phyloP scores from a whole-genome alignment of 2,113 vertebrate species.

The Machaerirhynchus nigripectus region DNA sequence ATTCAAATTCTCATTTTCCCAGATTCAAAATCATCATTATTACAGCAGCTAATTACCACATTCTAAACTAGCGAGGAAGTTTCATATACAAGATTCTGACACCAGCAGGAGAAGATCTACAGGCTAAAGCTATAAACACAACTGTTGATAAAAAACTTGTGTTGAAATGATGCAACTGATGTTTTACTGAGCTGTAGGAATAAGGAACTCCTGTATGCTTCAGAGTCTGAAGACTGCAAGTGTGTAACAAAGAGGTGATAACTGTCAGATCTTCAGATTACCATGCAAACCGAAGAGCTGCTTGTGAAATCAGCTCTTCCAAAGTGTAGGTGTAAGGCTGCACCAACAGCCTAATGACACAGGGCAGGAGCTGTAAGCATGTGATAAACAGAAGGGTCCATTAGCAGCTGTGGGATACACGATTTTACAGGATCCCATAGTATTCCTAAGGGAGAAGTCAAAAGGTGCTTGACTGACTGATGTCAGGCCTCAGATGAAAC shows the following conservation, averaged over 20 bases:
- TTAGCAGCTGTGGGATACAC: background rate
- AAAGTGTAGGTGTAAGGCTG: background rate
- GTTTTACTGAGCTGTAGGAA: background rate
- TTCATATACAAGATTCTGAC: background rate
- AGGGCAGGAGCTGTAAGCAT: background rate
- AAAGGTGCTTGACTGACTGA: no score
- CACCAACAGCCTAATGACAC: background rate
- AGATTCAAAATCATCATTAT: background rate
- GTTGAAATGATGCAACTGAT: background rate
- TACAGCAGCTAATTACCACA: background rate
- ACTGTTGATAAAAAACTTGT: background rate
- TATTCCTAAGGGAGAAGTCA: background rate
- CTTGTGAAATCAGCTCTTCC: background rate
- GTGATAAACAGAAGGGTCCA: background rate
- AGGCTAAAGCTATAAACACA: background rate
- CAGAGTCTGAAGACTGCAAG: background rate
- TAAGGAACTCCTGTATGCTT: background rate
- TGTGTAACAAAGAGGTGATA: background rate
- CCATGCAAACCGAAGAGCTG: background rate
- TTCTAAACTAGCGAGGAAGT: background rate
- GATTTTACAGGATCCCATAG: rapidly evolving
- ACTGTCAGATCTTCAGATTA: background rate
- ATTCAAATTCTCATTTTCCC: background rate
- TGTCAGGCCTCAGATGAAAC: background rate
- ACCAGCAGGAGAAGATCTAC: background rate